Evolutionary conservation across 2,113 vertebrate genomes (phyloP).

Genomic region (Chaetodon trifascialis): DNA sequence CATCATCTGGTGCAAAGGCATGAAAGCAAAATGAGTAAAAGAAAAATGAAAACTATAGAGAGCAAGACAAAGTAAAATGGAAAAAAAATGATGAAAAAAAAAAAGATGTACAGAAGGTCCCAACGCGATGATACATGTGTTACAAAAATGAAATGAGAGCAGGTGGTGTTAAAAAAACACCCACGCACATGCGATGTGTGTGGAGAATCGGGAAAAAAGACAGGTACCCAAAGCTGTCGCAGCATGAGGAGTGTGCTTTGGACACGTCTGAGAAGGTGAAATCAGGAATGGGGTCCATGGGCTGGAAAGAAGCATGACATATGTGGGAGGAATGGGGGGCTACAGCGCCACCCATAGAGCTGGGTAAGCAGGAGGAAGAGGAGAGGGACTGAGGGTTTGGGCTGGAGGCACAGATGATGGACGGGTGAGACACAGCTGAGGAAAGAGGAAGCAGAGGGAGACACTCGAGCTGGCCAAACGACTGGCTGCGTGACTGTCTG

Average conservation of each 20-base stretch:
- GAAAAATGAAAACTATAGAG: background rate
- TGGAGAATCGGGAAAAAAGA: slow-evolving; percentile 64
- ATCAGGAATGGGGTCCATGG: slow-evolving; percentile 93
- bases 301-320: slow-evolving; percentile 92
- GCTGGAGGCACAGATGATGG: slow-evolving; percentile 79
- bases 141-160: slow-evolving; percentile 6
- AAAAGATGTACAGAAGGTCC: background rate
- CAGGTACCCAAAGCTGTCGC: slow-evolving; percentile 91
- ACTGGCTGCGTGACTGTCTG: slow-evolving; percentile 90
- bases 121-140: background rate
- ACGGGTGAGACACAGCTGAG: slow-evolving; percentile 82
- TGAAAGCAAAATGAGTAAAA: slow-evolving; percentile 3
- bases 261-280: slow-evolving; percentile 89
- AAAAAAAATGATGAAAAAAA: background rate
- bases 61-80: background rate
- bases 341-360: slow-evolving; percentile 54
- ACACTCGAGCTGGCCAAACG: slow-evolving; percentile 89
- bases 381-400: slow-evolving; percentile 72
- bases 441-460: slow-evolving; percentile 83
- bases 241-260: slow-evolving; percentile 80
- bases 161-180: slow-evolving; percentile 13
- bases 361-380: slow-evolving; percentile 78
- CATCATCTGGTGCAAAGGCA: background rate
- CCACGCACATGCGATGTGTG: slow-evolving; percentile 74
- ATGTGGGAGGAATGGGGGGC: slow-evolving; percentile 84